phyloP scores from a whole-genome alignment of 2,888 invertebrate genomes.

The Bugula neritina region DNA sequence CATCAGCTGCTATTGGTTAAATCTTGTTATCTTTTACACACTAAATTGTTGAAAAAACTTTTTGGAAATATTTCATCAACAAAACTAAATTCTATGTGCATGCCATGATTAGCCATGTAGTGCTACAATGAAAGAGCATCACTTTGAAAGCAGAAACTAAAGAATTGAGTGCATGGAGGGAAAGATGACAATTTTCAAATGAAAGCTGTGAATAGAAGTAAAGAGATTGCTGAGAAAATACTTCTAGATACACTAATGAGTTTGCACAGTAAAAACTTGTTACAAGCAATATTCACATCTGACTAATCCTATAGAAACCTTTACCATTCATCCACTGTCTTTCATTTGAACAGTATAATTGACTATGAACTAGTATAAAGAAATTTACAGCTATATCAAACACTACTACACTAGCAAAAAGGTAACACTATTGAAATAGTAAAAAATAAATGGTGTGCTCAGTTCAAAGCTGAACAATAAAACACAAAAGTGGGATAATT shows the following conservation, averaged over 20 bases:
- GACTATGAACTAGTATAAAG: slow-evolving; percentile 11
- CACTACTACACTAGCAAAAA: background rate
- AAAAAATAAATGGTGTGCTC: background rate
- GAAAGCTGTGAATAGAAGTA: background rate
- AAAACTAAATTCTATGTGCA: too few species aligned
- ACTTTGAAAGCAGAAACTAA: too few species aligned
- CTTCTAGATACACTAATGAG: background rate
- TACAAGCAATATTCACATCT: slow-evolving; percentile 15
- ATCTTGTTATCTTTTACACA: too few species aligned
- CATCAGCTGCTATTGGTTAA: too few species aligned
- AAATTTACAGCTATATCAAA: slow-evolving; percentile 19
- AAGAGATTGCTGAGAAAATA: background rate
- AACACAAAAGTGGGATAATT: slow-evolving; percentile 12
- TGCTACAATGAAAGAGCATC: too few species aligned
- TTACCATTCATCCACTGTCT: background rate
- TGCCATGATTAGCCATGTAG: too few species aligned
- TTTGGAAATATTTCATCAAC: too few species aligned
- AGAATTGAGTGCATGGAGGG: background rate
- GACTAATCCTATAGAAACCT: background rate
- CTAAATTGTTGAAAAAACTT: too few species aligned
- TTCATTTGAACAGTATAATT: slow-evolving; percentile 21
- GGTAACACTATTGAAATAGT: background rate
- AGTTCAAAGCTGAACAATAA: background rate
- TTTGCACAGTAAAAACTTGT: slow-evolving; percentile 3
- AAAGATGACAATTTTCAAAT: background rate